These are phyloP conservation scores for Danionella dracula DNA, from an alignment of 2,797 vertebrate genomes.

Conservation along the genomic window DNA sequence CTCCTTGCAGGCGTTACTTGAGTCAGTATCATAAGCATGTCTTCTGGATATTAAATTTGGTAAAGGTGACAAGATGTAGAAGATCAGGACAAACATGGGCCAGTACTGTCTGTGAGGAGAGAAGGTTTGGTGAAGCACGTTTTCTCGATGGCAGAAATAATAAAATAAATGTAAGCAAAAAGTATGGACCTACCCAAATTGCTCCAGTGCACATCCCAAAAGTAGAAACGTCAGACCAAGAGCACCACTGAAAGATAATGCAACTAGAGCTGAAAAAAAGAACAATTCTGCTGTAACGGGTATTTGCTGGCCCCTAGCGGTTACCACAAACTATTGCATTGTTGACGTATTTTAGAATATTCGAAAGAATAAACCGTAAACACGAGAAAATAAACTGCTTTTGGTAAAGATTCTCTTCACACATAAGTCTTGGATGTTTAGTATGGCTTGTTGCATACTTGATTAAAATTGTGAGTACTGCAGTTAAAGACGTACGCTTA, in stretches of 20 bases:
- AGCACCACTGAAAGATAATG: conserved; percentile 88
- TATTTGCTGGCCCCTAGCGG: neutral
- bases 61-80: conserved; percentile 85
- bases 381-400: too few species aligned
- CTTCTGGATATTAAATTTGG: conserved; percentile 87
- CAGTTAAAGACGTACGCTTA: too few species aligned
- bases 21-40: conserved; percentile 78
- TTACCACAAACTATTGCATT: neutral
- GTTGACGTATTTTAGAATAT: neutral
- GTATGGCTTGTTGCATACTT: too few species aligned
- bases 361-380: neutral
- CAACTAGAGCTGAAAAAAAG: conserved; percentile 80
- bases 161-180: neutral
- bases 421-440: too few species aligned
- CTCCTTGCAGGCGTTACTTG: conserved; percentile 89
- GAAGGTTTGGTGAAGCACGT: neutral
- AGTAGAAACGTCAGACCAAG: conserved; percentile 92
- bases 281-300: neutral
- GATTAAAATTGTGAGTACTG: too few species aligned
- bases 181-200: conserved; percentile 75
- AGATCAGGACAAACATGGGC: conserved; percentile 90
- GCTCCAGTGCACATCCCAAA: conserved; percentile 85
- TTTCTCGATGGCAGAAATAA: neutral
- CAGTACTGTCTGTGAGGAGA: conserved; percentile 78
- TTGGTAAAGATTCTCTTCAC: too few species aligned